Evolutionary conservation across 2,797 vertebrate species (phyloP).

Genomic region (Sarcophilus harrisii): DNA sequence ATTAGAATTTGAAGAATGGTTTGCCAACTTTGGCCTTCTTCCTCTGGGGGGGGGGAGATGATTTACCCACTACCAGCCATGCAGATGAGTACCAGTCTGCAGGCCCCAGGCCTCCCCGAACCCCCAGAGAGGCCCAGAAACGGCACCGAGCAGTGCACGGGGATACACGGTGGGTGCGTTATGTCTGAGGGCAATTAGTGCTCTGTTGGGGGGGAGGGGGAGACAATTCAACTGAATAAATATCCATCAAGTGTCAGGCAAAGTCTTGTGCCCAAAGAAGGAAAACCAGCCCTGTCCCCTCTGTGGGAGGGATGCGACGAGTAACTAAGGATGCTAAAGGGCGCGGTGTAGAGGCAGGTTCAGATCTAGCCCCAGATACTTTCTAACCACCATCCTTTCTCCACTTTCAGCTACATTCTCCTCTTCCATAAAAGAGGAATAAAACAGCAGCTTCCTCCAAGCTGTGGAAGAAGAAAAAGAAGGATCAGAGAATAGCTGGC

Average conservation of each 20-base stretch:
- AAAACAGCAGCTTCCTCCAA: background rate
- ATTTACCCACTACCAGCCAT: conserved; percentile 37
- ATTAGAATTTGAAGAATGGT: conserved; percentile 79
- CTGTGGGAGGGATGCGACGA: background rate
- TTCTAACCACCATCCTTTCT: background rate
- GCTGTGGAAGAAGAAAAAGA: background rate
- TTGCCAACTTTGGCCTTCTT: conserved; percentile 1
- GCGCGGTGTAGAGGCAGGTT: background rate
- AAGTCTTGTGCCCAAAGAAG: background rate
- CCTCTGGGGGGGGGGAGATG: background rate
- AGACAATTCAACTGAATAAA: background rate
- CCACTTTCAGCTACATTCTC: background rate
- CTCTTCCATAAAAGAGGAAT: background rate
- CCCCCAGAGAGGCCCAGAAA: background rate
- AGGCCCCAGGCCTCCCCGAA: conserved; percentile 3
- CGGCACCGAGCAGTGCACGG: background rate
- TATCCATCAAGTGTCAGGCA: background rate
- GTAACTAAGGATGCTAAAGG: background rate
- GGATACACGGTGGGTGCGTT: background rate
- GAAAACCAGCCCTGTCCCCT: background rate
- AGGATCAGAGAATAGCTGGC: background rate
- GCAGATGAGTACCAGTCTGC: background rate
- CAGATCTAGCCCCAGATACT: background rate
- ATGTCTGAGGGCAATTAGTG: background rate
- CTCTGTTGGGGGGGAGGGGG: background rate